These are phyloP conservation scores for Sycobia sp. DNA, from an alignment of 1,140 invertebrate genomes.

Conservation along the genomic window DNA sequence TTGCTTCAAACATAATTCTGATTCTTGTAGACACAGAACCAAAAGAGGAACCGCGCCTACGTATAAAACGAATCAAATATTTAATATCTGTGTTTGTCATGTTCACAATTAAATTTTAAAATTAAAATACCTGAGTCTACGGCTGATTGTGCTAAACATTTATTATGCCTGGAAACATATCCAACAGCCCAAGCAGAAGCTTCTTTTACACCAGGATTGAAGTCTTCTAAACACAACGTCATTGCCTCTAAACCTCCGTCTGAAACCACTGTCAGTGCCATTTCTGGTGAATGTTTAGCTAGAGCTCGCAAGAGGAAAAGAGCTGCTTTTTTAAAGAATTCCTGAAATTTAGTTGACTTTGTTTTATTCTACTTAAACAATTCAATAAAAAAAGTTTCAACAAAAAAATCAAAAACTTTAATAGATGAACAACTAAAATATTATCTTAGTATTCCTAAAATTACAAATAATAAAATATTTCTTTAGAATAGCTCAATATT, in stretches of 20 bases:
- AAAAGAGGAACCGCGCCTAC: conserved; percentile 73
- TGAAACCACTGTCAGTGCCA: conserved; percentile 71
- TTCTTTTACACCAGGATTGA: conserved; percentile 81
- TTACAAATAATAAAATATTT: too few species aligned
- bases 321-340: conserved; percentile 74
- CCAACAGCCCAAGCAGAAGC: conserved; percentile 79
- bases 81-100: conserved; percentile 7
- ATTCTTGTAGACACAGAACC: conserved; percentile 72
- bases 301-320: conserved; percentile 70
- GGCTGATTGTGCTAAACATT: conserved; percentile 66
- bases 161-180: conserved; percentile 76
- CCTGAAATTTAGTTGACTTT: conserved; percentile 63
- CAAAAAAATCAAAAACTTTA: too few species aligned
- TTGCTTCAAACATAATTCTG: conserved; percentile 70
- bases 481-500: too few species aligned
- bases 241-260: conserved; percentile 75
- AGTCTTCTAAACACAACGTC: conserved; percentile 77
- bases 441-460: too few species aligned
- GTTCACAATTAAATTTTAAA: neutral
- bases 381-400: neutral
- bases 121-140: conserved; percentile 66
- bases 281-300: conserved; percentile 73
- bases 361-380: conserved; percentile 15
- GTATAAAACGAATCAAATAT: neutral
- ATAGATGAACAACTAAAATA: too few species aligned